phyloP scores from a whole-genome alignment of 2,888 invertebrate genomes.

The Habroteleia sp. region DNA sequence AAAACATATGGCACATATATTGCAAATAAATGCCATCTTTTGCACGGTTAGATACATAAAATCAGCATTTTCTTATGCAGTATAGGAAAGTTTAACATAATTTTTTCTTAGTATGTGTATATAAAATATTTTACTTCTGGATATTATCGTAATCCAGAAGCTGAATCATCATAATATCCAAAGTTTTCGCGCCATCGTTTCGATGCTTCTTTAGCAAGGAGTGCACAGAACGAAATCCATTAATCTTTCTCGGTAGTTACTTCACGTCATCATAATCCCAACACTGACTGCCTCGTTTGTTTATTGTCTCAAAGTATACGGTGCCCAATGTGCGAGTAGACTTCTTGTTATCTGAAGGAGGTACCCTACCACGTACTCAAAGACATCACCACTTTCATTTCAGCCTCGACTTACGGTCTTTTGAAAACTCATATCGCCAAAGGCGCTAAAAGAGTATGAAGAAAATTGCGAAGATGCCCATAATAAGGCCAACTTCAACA shows the following conservation, averaged over 20 bases:
- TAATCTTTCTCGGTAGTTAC: conserved; percentile 73
- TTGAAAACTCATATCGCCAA: conserved; percentile 54
- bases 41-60: too few relatives aligned
- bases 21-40: too few relatives aligned
- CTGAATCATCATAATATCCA: conserved; percentile 43
- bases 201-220: conserved; percentile 57
- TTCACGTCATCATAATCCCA: conserved; percentile 71
- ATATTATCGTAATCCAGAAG: conserved; percentile 42
- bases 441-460: conserved; percentile 36
- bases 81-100: too few relatives aligned
- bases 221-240: conserved; percentile 67
- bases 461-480: conserved; percentile 28
- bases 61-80: too few relatives aligned
- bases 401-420: conserved; percentile 49
- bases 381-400: conserved; percentile 54
- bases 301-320: conserved; percentile 56
- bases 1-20: too few relatives aligned
- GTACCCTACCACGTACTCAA: conserved; percentile 46
- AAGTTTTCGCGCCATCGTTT: conserved; percentile 55
- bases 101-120: too few relatives aligned
- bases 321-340: conserved; percentile 55
- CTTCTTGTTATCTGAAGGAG: conserved; percentile 55
- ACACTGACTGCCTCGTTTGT: conserved; percentile 63
- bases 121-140: too few relatives aligned
- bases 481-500: conserved; percentile 46